phyloP scores from a whole-genome alignment of 2,113 vertebrate species.

The Dascyllus trimaculatus region DNA sequence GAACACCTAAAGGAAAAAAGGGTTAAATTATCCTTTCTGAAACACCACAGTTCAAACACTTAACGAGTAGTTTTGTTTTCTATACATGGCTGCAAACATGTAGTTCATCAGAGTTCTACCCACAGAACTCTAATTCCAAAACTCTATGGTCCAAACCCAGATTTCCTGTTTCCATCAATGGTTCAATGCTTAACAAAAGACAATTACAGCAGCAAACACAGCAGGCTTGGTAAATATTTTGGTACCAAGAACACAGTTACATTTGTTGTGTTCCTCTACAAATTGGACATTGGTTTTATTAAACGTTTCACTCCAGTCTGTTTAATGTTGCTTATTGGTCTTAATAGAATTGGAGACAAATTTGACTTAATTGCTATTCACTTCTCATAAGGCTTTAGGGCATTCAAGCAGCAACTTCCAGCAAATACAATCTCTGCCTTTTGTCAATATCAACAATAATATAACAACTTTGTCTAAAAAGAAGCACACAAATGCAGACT shows the following conservation, averaged over 20 bases:
- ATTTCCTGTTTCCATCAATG: conserved; percentile 55
- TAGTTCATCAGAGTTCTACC: conserved; percentile 56
- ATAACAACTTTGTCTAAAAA: conserved; percentile 50
- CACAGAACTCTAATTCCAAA: conserved; percentile 34
- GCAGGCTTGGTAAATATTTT: conserved; percentile 70
- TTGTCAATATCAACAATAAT: conserved; percentile 71
- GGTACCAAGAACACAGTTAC: conserved; percentile 64
- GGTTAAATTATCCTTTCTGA: conserved; percentile 77
- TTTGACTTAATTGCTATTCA: conserved; percentile 67
- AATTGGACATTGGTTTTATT: conserved; percentile 44
- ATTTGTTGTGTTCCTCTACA: conserved; percentile 41
- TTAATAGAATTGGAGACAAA: conserved; percentile 54
- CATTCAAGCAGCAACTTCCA: conserved; percentile 86
- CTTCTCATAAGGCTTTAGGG: conserved; percentile 87
- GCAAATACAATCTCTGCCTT: conserved; percentile 84
- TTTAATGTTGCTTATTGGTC: conserved; percentile 55
- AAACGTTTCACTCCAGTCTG: conserved; percentile 37
- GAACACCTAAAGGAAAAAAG: conserved; percentile 77
- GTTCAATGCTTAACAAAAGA: conserved; percentile 70
- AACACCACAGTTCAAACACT: conserved; percentile 85
- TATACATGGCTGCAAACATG: conserved; percentile 81
- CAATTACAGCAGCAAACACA: conserved; percentile 76
- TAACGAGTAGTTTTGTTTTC: conserved; percentile 80
- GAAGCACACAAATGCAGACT: conserved; percentile 62
- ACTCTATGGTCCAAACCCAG: conserved; percentile 33